Base-by-base conservation (phyloP, 2,797 vertebrate genomes). In the Sebastiscus albofasciatus region DNA sequence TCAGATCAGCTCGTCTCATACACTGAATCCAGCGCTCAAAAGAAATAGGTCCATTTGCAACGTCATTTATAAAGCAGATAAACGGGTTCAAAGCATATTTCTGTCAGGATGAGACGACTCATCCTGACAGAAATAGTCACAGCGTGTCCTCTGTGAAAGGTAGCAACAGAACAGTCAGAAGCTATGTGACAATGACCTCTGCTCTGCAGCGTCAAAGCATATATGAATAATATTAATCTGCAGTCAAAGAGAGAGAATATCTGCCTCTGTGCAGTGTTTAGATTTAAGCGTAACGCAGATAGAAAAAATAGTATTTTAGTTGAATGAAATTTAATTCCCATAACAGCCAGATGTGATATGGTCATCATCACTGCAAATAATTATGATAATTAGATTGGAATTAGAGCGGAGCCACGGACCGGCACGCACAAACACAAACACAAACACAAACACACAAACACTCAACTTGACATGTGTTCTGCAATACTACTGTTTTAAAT, bases 291-390 rank as follows among this genome's bases (percentile, higher is more conserved):
- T 39, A 13, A 39, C 42, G 73, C 4, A 27, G 72, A 83, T 2
- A 69, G 60, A 49, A 36, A 10, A 69, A 77, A 70, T 77, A 81
- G 24, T 82, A 75, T 90, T 89, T 94, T 76, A 87, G 83, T 78
- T 92, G 83, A 94, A 94, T 94, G 73, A 94, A 90, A 91, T 92
- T 89, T 88, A 93, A 95, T 94, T 93, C 80, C 83, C 72, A 73
- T 89, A 88, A 91, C 70, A 83, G 92, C 91, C 94, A 95, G 95
- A 95, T 95, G 93, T 93, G 92, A 87, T 82, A 82, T 67, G 62
- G 55, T 89, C 83, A 79, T 89, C 86, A 90, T 87, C 82, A 84
- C 83, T 59, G 39, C 86, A 84, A 92, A 93, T 93, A 93, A 94
- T 94, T 89, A 94, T 82, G 72, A 92, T 92, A 90, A 95, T 95